These are phyloP conservation scores for Phengaris alcon DNA, from an alignment of 2,888 invertebrate species.

Conservation along the genomic window DNA sequence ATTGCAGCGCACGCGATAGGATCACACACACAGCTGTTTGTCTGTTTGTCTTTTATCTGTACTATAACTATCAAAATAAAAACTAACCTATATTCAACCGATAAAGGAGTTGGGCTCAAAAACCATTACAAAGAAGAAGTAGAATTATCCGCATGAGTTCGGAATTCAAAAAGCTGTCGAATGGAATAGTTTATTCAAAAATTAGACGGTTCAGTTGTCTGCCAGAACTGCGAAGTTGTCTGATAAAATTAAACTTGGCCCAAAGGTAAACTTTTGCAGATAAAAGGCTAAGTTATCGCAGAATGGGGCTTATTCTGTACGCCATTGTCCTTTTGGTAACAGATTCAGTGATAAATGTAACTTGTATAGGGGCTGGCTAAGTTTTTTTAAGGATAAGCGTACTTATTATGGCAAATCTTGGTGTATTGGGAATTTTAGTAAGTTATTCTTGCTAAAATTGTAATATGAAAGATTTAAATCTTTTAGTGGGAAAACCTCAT, in stretches of 20 bases:
- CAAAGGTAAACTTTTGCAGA: conserved; percentile 64
- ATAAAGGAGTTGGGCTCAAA: neutral
- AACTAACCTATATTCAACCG: neutral
- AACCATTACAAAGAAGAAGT: neutral
- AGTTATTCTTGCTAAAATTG: neutral
- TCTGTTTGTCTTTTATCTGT: too few relatives aligned
- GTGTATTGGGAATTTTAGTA: neutral
- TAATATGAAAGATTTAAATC: neutral
- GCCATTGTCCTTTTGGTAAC: conserved; percentile 2
- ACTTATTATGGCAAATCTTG: neutral
- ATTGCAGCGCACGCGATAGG: too few relatives aligned
- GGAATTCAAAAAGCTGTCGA: conserved; percentile 25
- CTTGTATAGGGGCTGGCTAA: neutral
- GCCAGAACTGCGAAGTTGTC: conserved; percentile 29
- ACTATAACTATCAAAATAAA: too few relatives aligned
- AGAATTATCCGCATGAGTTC: neutral
- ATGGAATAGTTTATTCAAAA: conserved; percentile 31
- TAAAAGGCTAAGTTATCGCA: conserved; percentile 54
- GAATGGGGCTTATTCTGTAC: conserved; percentile 45
- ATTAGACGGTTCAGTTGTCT: conserved; percentile 30
- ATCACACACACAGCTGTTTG: too few relatives aligned
- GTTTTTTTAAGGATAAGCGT: neutral
- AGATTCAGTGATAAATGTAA: conserved; percentile 21
- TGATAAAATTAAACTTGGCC: conserved; percentile 52
- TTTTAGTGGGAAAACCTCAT: neutral